A percentile compares a stretch with the other conserved stretches of the same genome.
Conservation (phyloP, 2,888 invertebrate species). For the Coleophora flavipennella region DNA sequence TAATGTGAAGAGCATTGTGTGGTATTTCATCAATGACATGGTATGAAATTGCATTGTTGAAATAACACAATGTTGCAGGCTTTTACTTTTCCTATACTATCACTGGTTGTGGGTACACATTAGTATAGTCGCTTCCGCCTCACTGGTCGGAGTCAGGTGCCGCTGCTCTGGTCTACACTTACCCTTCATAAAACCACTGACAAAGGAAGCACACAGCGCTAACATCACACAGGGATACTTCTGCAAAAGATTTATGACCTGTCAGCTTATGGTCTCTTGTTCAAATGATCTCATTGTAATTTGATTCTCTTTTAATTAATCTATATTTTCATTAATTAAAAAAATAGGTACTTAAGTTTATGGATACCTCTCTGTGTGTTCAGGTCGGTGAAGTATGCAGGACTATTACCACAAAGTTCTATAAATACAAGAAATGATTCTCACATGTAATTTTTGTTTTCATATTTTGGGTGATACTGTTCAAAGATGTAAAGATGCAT, state of each 20-base stretch:
- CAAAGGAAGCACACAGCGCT: conserved; percentile 77
- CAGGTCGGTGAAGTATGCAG: conserved; percentile 74
- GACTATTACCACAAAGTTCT: conserved; percentile 75
- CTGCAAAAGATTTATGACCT: conserved; percentile 86
- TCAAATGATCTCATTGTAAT: conserved; percentile 20
- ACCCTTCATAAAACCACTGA: conserved; percentile 76
- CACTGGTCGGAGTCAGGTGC: conserved; percentile 46
- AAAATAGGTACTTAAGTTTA: conserved; percentile 52
- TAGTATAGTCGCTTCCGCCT: conserved; percentile 22
- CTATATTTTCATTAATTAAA: conserved; percentile 31
- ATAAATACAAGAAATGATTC: conserved; percentile 75
- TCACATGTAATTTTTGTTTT: conserved; percentile 66
- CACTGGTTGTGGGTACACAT: conserved; percentile 28
- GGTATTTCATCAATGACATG: conserved; percentile 36
- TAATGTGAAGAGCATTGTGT: conserved; percentile 41
- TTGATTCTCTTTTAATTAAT: conserved; percentile 19
- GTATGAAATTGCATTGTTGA: conserved; percentile 30
- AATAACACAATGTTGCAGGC: conserved; percentile 44
- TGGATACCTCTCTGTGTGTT: conserved; percentile 72
- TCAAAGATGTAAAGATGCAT: conserved; percentile 37
- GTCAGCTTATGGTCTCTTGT: conserved; percentile 71
- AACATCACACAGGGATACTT: conserved; percentile 80
- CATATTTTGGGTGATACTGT: conserved; percentile 25
- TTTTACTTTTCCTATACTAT: conserved; percentile 49
- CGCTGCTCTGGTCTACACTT: conserved; percentile 74